Conservation (phyloP, 2,797 vertebrate species). For the Oryzias dopingdopingensis region DNA sequence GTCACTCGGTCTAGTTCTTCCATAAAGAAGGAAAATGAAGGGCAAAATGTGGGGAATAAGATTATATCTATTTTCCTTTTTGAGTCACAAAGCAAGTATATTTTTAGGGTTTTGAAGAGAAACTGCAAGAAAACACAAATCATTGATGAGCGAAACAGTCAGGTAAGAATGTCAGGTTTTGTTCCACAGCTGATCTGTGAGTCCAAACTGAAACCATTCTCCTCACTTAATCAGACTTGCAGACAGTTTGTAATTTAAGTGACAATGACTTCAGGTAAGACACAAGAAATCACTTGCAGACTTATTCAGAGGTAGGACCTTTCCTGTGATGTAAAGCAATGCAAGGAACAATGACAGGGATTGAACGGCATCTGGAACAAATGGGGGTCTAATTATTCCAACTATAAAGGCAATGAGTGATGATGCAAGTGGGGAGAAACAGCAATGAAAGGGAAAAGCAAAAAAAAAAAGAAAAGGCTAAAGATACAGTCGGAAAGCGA, state of each 20-base stretch:
- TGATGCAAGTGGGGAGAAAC: slow-evolving; percentile 77
- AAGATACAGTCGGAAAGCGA: slow-evolving; percentile 13
- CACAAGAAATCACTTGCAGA: slow-evolving; percentile 17
- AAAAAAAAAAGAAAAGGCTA: slow-evolving; percentile 13
- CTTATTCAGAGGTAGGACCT: slow-evolving; percentile 7
- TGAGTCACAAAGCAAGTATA: no score
- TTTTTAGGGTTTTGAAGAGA: no score
- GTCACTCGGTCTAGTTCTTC: no score
- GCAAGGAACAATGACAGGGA: slow-evolving; percentile 58
- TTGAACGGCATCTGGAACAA: slow-evolving; percentile 32
- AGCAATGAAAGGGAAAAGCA: slow-evolving; percentile 17
- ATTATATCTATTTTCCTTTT: no score
- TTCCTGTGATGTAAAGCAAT: slow-evolving; percentile 67
- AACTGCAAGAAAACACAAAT: no score
- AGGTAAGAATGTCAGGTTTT: no score
- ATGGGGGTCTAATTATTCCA: slow-evolving; percentile 43
- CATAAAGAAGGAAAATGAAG: no score
- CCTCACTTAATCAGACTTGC: slow-evolving; percentile 7
- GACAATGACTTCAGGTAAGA: neutral
- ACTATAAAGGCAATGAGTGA: slow-evolving; percentile 38
- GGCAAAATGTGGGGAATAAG: no score
- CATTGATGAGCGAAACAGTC: no score
- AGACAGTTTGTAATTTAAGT: slow-evolving; percentile 1
- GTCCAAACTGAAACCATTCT: no score
- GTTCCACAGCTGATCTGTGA: no score